Percentiles rank a stretch among this genome's conserved stretches.
phyloP scores from a whole-genome alignment of 2,888 invertebrate species.

The Aporophyla lueneburgensis region DNA sequence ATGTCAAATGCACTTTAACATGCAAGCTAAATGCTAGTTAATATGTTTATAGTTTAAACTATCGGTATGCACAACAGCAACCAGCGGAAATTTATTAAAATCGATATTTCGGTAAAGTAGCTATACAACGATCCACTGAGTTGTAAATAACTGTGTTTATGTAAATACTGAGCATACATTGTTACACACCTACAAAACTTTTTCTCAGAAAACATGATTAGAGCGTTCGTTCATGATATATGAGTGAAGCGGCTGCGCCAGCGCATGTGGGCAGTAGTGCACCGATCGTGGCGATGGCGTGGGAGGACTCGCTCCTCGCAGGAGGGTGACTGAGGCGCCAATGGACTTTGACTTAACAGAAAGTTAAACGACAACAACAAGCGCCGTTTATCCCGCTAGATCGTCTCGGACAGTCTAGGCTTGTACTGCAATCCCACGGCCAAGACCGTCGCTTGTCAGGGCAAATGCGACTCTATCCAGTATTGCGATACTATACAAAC shows the following conservation, averaged over 20 bases:
- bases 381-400: conserved; percentile 35
- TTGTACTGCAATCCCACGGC: conserved; percentile 13
- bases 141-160: conserved; percentile 56
- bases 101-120: conserved; percentile 5
- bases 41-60: not conserved
- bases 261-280: conserved; percentile 64
- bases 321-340: conserved; percentile 68
- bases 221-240: conserved; percentile 52
- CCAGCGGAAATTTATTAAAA: conserved; percentile 12
- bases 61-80: not conserved
- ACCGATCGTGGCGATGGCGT: conserved; percentile 64
- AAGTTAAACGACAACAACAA: conserved; percentile 53
- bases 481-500: not conserved
- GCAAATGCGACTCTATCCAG: conserved; percentile 15
- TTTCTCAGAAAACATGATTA: conserved; percentile 60
- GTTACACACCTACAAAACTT: conserved; percentile 51
- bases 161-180: conserved; percentile 54
- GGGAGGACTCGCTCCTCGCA: conserved; percentile 75
- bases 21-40: not conserved
- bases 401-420: conserved; percentile 9
- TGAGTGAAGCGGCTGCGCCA: conserved; percentile 15
- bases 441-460: not conserved
- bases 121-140: conserved; percentile 29
- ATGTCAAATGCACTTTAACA: not conserved
- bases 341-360: conserved; percentile 61